phyloP scores from a whole-genome alignment of 2,797 vertebrate species.

The Varecia variegata region DNA sequence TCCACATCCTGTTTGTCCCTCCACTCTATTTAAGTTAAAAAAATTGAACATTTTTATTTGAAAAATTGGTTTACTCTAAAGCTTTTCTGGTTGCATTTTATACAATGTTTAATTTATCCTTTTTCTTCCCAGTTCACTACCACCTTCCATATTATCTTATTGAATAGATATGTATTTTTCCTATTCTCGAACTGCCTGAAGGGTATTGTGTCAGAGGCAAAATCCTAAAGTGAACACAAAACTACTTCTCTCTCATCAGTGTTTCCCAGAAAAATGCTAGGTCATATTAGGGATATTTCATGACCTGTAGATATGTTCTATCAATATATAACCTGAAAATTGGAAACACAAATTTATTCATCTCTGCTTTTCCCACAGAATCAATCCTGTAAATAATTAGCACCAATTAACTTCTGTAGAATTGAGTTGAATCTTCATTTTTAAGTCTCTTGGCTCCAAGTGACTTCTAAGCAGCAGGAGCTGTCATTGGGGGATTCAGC shows the following conservation, averaged over 20 bases:
- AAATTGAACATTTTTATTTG: neutral
- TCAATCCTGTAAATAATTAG: neutral
- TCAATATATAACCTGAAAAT: neutral
- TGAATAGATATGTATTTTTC: neutral
- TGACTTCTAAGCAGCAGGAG: neutral
- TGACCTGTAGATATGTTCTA: neutral
- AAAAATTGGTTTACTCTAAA: neutral
- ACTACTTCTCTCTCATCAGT: rapidly evolving
- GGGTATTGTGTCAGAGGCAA: neutral
- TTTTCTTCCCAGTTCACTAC: neutral
- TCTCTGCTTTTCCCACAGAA: neutral
- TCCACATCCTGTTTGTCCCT: neutral
- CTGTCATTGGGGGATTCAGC: neutral
- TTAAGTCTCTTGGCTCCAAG: neutral
- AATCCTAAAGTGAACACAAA: neutral
- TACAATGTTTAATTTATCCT: neutral
- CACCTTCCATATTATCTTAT: neutral
- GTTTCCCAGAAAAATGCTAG: neutral
- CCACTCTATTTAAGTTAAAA: neutral
- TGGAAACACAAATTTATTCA: neutral
- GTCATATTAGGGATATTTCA: neutral
- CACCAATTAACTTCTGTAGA: neutral
- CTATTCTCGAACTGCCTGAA: neutral
- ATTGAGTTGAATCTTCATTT: neutral
- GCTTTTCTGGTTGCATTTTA: neutral